Evolutionary conservation across 2,797 vertebrate species (phyloP), one percentile per base, ranked within the genome.

Genomic region (Pseudochromis fuscus): DNA sequence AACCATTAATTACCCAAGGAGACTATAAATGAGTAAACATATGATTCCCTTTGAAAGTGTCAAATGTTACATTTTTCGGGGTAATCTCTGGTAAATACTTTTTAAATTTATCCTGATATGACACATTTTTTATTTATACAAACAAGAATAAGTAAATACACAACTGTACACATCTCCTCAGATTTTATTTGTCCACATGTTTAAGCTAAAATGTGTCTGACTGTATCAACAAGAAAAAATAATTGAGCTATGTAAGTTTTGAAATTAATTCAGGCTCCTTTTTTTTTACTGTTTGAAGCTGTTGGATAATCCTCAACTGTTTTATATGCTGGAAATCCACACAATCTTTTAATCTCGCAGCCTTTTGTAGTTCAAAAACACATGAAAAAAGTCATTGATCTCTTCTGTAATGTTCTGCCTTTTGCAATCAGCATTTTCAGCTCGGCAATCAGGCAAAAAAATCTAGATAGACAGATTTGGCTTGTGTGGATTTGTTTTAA

Each of bases 361-460:
- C 84, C 83, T 83, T 89, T 80, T 87, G 53, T 65, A 56, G 45
- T 71, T 3, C 49, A 81, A 78, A 81, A 74, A 70, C 68, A 72
- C 74, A 91, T 83, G 31, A 85, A 91, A 81, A 62, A 81, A 87
- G 60, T 81, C 66, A 87, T 68, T 90, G 85, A 88, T 89, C 79
- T 87, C 77, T 83, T 75, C 68, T 79, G 63, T 82, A 66, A 80
- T 78, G 49, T 67, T 81, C 53, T 42, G 61, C 65, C 49, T 79
- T 73, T 79, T 68, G 72, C 80, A 87, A 88, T 88, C 75, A 88
- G 77, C 33, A 30, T 74, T 79, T 86, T 84, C 63, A 50, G 73
- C 67, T 77, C 52, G 25, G 82, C 72, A 79, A 84, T 87, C 83
- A 81, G 60, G 15, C n/a, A 67, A 67, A 71, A 50, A 64, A 61